Percentiles rank a stretch among this genome's conserved stretches.
phyloP scores from a whole-genome alignment of 2,888 invertebrate species.

The Dastarcus helophoroides region DNA sequence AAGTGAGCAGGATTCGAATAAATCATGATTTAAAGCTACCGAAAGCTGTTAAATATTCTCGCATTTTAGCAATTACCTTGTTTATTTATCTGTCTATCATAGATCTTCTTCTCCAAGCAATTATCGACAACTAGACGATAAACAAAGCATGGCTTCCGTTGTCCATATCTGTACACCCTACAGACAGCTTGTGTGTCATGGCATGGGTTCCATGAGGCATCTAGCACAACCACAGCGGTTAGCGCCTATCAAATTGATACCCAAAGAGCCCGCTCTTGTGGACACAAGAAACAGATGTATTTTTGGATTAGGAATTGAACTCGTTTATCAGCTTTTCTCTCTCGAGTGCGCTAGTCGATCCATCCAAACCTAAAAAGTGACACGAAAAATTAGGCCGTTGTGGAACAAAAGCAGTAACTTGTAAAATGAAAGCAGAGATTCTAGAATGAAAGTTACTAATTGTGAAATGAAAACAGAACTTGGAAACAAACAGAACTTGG shows the following conservation, averaged over 20 bases:
- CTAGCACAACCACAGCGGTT: slow-evolving; percentile 95
- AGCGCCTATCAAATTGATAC: slow-evolving; percentile 95
- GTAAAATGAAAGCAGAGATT: too few species aligned
- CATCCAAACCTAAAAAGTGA: slow-evolving; percentile 69
- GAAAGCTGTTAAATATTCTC: too few species aligned
- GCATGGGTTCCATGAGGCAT: slow-evolving; percentile 99
- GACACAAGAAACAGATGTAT: slow-evolving; percentile 90
- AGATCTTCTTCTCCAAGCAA: slow-evolving; percentile 94
- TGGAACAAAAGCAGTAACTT: too few species aligned
- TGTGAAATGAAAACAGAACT: too few species aligned
- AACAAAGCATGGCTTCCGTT: slow-evolving; percentile 87
- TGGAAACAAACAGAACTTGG: too few species aligned
- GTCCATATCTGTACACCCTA: slow-evolving; percentile 89
- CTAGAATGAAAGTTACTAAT: too few species aligned
- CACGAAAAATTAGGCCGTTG: slow-evolving; percentile 6
- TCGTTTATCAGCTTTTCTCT: slow-evolving; percentile 93
- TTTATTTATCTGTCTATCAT: slow-evolving; percentile 95
- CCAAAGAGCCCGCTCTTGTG: slow-evolving; percentile 90
- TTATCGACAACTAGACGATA: slow-evolving; percentile 96
- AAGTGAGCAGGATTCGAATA: too few species aligned
- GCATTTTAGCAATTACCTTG: slow-evolving; percentile 86
- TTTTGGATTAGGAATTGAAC: slow-evolving; percentile 80
- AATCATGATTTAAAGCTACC: too few species aligned
- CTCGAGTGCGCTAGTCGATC: slow-evolving; percentile 88
- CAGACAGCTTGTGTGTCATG: slow-evolving; percentile 98